A percentile compares a stretch with the other conserved stretches of the same genome.
Evolutionary conservation across 2,888 invertebrate genomes (phyloP).

Genomic region (Caenorhabditis sp.): DNA sequence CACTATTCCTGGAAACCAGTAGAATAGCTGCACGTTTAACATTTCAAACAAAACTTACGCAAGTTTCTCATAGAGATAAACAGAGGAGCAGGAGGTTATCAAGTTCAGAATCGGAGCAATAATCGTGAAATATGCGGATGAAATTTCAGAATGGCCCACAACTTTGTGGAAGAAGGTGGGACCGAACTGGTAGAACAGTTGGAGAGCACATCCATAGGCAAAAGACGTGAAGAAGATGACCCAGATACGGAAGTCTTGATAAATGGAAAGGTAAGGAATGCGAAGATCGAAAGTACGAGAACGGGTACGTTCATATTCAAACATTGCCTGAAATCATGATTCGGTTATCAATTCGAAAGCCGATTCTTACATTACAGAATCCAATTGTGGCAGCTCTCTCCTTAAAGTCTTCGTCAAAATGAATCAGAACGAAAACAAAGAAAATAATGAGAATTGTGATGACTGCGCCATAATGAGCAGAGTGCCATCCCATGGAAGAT

Average conservation of each 20-base stretch:
- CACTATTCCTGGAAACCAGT: slow-evolving; percentile 61
- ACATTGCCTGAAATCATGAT: slow-evolving; percentile 63
- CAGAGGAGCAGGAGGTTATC: slow-evolving; percentile 56
- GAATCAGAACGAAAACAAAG: slow-evolving; percentile 66
- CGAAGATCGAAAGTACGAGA: slow-evolving; percentile 70
- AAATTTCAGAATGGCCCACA: slow-evolving; percentile 61
- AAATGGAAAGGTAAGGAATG: slow-evolving; percentile 75
- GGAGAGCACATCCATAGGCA: slow-evolving; percentile 73
- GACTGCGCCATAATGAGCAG: slow-evolving; percentile 70
- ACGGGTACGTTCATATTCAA: slow-evolving; percentile 68
- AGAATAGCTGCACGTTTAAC: neutral
- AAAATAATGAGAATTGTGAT: slow-evolving; percentile 58
- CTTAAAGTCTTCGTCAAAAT: slow-evolving; percentile 72
- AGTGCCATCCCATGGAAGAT: slow-evolving; percentile 73
- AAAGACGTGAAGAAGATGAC: slow-evolving; percentile 70
- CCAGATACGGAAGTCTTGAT: slow-evolving; percentile 73
- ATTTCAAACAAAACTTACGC: slow-evolving; percentile 51
- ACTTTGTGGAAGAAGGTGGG: slow-evolving; percentile 74
- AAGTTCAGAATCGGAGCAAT: slow-evolving; percentile 63
- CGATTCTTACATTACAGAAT: slow-evolving; percentile 58
- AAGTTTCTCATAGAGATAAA: slow-evolving; percentile 50
- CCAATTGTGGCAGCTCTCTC: slow-evolving; percentile 63
- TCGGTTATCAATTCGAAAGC: neutral
- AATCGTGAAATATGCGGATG: slow-evolving; percentile 61
- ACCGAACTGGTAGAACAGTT: slow-evolving; percentile 72